Conservation (phyloP, 2,888 invertebrate genomes). For the Microchrysa polita region DNA sequence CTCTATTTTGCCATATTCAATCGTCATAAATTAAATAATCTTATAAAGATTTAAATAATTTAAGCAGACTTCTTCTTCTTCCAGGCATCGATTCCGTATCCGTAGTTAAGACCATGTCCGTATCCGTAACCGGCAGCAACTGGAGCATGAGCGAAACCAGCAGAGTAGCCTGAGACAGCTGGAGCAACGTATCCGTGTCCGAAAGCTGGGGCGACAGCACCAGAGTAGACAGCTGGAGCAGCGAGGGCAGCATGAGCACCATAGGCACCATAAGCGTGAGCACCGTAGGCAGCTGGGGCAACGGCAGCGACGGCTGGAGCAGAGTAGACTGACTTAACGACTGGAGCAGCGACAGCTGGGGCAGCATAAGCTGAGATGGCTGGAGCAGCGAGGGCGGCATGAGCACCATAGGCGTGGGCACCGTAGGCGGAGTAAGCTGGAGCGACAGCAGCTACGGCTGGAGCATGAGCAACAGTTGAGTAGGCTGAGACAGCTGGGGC, state of each 20-base stretch:
- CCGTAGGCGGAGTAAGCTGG: neutral
- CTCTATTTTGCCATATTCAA: slow-evolving; percentile 3
- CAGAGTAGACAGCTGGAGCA: neutral
- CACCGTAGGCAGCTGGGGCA: neutral
- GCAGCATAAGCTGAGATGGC: neutral
- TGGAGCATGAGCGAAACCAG: neutral
- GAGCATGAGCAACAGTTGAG: slow-evolving; percentile 3
- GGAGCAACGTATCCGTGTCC: too few species aligned
- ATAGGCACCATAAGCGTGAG: neutral
- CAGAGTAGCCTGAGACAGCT: neutral
- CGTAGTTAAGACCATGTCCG: neutral
- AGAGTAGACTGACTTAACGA: neutral
- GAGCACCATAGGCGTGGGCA: neutral
- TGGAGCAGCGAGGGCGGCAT: neutral
- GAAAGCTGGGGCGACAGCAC: neutral
- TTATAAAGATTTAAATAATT: neutral
- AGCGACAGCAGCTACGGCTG: slow-evolving; percentile 1
- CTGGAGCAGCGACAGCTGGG: neutral
- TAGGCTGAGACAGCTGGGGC: neutral
- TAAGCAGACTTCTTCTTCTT: slow-evolving; percentile 13
- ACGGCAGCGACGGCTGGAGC: neutral
- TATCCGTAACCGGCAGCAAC: too few species aligned
- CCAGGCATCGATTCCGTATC: slow-evolving; percentile 24
- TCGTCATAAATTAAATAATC: neutral
- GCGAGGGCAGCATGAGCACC: slow-evolving; percentile 9